Evolutionary conservation across 1,140 invertebrate genomes (phyloP).

Genomic region (Cotesia glomerata): DNA sequence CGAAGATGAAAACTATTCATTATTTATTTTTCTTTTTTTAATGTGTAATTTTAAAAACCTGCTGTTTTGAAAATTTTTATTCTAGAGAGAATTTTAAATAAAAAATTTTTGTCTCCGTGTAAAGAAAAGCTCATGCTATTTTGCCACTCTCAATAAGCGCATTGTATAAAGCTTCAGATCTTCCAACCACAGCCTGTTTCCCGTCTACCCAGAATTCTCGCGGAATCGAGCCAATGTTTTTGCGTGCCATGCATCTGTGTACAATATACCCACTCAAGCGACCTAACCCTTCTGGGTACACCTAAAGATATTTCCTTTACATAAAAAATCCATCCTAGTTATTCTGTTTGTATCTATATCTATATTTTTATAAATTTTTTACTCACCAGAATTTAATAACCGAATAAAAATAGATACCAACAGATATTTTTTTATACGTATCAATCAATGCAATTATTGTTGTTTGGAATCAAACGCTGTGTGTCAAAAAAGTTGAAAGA

Average conservation of each 20-base stretch:
- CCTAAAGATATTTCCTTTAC: neutral
- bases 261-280: neutral
- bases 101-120: no score
- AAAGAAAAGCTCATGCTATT: neutral
- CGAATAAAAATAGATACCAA: no score
- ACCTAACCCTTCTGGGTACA: neutral
- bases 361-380: neutral
- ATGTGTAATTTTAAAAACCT: no score
- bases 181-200: neutral
- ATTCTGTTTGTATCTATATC: neutral
- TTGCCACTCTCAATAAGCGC: neutral
- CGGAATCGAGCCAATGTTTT: neutral
- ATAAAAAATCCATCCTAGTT: neutral
- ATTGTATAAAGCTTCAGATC: slow-evolving; percentile 8
- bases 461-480: neutral
- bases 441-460: neutral
- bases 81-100: no score
- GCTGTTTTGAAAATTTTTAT: no score
- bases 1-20: no score
- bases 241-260: neutral
- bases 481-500: neutral
- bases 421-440: no score
- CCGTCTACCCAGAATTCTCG: neutral
- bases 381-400: no score
- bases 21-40: no score